Conservation (phyloP, 2,113 vertebrate species). For the Meriones unguiculatus region DNA sequence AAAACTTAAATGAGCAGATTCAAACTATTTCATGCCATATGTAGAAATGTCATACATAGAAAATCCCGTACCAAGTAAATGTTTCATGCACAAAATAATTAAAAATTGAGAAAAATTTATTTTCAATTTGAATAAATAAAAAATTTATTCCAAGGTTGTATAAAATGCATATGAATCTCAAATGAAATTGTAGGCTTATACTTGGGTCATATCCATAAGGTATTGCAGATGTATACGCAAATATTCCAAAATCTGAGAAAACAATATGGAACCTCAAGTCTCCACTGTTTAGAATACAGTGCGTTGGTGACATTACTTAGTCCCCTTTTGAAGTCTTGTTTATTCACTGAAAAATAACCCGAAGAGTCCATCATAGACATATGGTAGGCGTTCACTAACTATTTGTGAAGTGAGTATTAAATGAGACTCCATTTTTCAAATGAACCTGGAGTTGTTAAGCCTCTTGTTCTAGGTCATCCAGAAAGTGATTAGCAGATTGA, state of each 20-base stretch:
- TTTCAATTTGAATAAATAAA: neutral
- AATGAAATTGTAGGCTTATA: neutral
- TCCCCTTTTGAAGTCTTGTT: neutral
- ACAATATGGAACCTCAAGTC: neutral
- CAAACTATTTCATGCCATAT: neutral
- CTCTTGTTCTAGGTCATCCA: neutral
- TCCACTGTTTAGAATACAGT: neutral
- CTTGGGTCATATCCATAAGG: neutral
- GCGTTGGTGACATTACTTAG: neutral
- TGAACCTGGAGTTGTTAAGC: neutral
- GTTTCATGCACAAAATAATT: neutral
- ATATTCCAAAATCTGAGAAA: neutral
- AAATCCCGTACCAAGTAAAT: neutral
- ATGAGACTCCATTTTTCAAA: conserved; percentile 10
- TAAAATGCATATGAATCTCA: neutral
- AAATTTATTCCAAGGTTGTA: neutral
- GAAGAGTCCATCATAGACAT: neutral
- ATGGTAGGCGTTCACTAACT: neutral
- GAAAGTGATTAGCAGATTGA: conserved; percentile 1
- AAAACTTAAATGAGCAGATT: neutral
- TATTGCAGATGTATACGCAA: neutral
- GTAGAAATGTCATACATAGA: neutral
- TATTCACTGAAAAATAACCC: neutral
- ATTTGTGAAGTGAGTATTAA: conserved; percentile 21
- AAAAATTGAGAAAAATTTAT: neutral